Conservation (phyloP, 64 coral and sea anemone genomes). For the Astreopora myriophthalma region DNA sequence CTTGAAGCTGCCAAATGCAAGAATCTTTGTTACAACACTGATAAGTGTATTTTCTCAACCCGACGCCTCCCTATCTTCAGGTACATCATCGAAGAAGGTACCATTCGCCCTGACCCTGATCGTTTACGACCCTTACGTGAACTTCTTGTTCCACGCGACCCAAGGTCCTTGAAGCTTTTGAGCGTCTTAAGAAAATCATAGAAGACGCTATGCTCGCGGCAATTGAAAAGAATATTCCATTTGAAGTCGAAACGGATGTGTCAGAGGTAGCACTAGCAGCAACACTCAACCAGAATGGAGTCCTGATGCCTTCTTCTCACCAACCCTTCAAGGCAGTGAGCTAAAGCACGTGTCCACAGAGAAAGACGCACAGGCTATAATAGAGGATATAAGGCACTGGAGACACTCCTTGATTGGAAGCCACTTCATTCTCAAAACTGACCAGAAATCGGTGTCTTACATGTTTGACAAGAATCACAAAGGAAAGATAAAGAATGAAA, state of each 20-base stretch:
- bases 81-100: conserved; percentile 62
- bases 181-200: conserved; percentile 68
- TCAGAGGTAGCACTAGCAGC: conserved; percentile 74
- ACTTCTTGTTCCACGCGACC: conserved; percentile 46
- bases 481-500: conserved; percentile 70
- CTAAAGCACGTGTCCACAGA: conserved; percentile 44
- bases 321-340: conserved; percentile 63
- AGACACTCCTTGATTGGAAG: conserved; percentile 68
- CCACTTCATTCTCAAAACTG: conserved; percentile 72
- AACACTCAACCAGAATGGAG: conserved; percentile 74
- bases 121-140: conserved; percentile 55
- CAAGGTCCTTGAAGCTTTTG: conserved; percentile 41
- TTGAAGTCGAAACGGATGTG: conserved; percentile 67
- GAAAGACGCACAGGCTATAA: conserved; percentile 75
- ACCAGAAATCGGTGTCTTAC: conserved; percentile 56
- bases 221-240: conserved; percentile 73
- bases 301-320: conserved; percentile 72
- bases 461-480: conserved; percentile 63
- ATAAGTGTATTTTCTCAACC: conserved; percentile 84
- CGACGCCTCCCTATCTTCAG: conserved; percentile 65
- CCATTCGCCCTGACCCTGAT: conserved; percentile 72
- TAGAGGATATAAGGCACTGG: conserved; percentile 63
- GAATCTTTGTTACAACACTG: conserved; percentile 13
- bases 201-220: conserved; percentile 52
- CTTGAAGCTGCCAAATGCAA: conserved; percentile 54